Conservation (phyloP, 1,140 invertebrate species). For the Pararge aegeria region DNA sequence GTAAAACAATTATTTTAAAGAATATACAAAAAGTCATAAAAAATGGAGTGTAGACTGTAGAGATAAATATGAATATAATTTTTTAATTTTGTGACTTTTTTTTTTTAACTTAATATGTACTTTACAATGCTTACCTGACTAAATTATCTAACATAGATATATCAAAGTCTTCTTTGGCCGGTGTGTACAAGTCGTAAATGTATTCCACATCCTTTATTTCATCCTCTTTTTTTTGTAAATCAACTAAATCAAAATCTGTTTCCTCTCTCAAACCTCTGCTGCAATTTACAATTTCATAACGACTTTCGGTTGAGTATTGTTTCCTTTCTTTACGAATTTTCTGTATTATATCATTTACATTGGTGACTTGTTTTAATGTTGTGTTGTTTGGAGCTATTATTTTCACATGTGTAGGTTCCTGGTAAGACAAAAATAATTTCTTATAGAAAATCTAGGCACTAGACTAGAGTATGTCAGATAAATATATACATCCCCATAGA, state of each 20-base stretch:
- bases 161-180: slow-evolving; percentile 77
- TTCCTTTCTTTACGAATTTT: slow-evolving; percentile 74
- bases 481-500: no score
- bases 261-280: slow-evolving; percentile 63
- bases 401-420: slow-evolving; percentile 55
- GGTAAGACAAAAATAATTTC: slow-evolving; percentile 19
- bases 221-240: slow-evolving; percentile 53
- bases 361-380: slow-evolving; percentile 46
- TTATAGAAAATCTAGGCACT: not conserved
- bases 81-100: no score
- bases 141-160: slow-evolving; percentile 78
- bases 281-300: slow-evolving; percentile 78
- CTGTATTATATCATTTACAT: slow-evolving; percentile 64
- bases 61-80: no score
- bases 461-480: no score
- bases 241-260: slow-evolving; percentile 61
- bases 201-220: slow-evolving; percentile 56
- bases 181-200: slow-evolving; percentile 80
- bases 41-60: no score
- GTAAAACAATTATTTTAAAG: no score
- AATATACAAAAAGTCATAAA: no score
- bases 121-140: slow-evolving; percentile 74
- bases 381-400: slow-evolving; percentile 39
- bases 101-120: no score
- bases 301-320: slow-evolving; percentile 59